Evolutionary conservation across 2,797 vertebrate genomes (phyloP).

Genomic region (Manis crassicaudata): DNA sequence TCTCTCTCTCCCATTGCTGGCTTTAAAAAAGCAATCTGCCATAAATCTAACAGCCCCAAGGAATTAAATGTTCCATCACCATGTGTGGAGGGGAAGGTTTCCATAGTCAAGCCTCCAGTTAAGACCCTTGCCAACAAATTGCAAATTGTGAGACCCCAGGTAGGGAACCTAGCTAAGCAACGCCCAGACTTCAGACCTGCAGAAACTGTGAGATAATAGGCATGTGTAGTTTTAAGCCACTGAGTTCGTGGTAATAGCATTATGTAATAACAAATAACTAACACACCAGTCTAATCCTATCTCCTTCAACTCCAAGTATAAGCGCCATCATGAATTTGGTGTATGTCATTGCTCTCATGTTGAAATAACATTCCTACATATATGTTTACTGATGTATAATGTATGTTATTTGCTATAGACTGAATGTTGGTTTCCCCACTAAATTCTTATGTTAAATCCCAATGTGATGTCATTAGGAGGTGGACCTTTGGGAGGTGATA

Average conservation of each 20-base stretch:
- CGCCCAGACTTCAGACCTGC: neutral
- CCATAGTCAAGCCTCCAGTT: neutral
- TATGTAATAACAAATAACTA: neutral
- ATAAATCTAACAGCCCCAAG: neutral
- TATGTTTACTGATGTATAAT: neutral
- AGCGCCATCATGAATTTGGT: neutral
- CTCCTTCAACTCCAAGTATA: neutral
- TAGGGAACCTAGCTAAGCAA: neutral
- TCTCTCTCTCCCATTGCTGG: neutral
- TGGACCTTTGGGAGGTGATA: neutral
- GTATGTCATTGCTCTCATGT: neutral
- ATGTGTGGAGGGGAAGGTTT: neutral
- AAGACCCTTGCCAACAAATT: neutral
- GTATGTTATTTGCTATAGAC: neutral
- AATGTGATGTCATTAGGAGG: neutral
- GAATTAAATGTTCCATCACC: neutral
- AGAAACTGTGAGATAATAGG: neutral
- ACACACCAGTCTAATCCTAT: neutral
- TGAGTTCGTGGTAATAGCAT: neutral
- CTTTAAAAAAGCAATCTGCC: constrained; percentile 1
- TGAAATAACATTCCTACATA: neutral
- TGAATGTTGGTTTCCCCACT: neutral
- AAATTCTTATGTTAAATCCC: neutral
- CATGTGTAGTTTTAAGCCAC: neutral
- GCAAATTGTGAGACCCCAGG: neutral